Evolutionary conservation across 2,888 invertebrate genomes (phyloP), one percentile per base, ranked within the genome.

Genomic region (Stenurella melanura): DNA sequence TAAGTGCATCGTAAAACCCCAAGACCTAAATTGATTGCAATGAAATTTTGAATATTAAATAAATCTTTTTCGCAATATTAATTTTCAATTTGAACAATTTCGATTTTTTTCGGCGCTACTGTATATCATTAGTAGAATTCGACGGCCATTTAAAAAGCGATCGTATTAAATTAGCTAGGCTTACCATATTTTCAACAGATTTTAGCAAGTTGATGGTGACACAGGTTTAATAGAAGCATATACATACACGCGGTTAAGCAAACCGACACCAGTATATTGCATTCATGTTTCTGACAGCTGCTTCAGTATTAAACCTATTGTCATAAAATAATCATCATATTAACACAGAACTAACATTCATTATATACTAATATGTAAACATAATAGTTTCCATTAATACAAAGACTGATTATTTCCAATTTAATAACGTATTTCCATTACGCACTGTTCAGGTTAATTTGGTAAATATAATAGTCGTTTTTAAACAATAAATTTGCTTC

Each of bases 241-340:
- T 73, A 70, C 66, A 79, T 79, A 79, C 84, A 76, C 85, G 84
- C 80, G 84, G 83, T 78, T 85, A 84, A 84, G 82, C 83, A 83
- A 84, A 83, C 84, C 84, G 82, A 84, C 78, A 82, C 83, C 83
- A 83, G 83, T 84, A 83, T 83, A 85, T 85, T 86, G 85, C 85
- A 86, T 85, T 85, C 83, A 84, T 87, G 87, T 84, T 81, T 82
- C 83, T 87, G 87, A 87, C 87, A 87, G 86, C 84, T 85, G 87
- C 85, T 85, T 85, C 83, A 84, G 84, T 85, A 86, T 83, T 86
- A 84, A 85, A 86, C 83, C 86, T 84, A 87, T 88, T 88, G 86
- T 87, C 84, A 83, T 85, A 86, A 88, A 87, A 87, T 87, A 87
- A 87, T 87, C 85, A 84, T 82, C 85, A 85, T 83, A 84, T 85